These are phyloP conservation scores for Cecropterus lyciades DNA, from an alignment of 1,140 invertebrate species.

Conservation along the genomic window DNA sequence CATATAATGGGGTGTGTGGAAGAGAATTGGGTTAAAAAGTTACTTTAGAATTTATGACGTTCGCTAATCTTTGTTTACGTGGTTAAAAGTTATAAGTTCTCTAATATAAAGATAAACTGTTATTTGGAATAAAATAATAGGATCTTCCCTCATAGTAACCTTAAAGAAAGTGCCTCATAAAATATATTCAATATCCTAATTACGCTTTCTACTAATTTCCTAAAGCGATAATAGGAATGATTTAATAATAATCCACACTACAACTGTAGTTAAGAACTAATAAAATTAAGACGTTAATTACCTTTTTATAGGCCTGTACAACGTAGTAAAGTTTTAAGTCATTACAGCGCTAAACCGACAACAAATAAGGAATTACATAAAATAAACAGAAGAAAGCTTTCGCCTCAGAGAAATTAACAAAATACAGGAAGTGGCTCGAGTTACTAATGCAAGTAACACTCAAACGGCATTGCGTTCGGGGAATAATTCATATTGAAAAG, in stretches of 20 bases:
- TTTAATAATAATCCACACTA: too few relatives aligned
- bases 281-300: too few relatives aligned
- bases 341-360: background rate
- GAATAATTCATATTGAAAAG: slow-evolving; percentile 28
- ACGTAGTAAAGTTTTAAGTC: too few relatives aligned
- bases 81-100: background rate
- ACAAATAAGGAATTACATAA: slow-evolving; percentile 27
- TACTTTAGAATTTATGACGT: background rate
- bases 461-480: slow-evolving; percentile 21
- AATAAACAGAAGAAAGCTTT: slow-evolving; percentile 22
- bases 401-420: slow-evolving; percentile 25
- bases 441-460: slow-evolving; percentile 35
- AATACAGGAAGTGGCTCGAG: slow-evolving; percentile 25
- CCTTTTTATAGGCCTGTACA: too few relatives aligned
- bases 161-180: too few relatives aligned
- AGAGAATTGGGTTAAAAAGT: background rate
- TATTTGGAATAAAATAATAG: too few relatives aligned
- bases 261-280: too few relatives aligned
- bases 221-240: too few relatives aligned
- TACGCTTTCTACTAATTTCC: too few relatives aligned
- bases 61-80: background rate
- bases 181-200: too few relatives aligned
- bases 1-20: background rate
- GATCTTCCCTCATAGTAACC: too few relatives aligned
- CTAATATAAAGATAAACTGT: background rate